These are phyloP conservation scores for Cladopsammia gracilis DNA, from an alignment of 64 coral and sea anemone genomes.

Conservation along the genomic window DNA sequence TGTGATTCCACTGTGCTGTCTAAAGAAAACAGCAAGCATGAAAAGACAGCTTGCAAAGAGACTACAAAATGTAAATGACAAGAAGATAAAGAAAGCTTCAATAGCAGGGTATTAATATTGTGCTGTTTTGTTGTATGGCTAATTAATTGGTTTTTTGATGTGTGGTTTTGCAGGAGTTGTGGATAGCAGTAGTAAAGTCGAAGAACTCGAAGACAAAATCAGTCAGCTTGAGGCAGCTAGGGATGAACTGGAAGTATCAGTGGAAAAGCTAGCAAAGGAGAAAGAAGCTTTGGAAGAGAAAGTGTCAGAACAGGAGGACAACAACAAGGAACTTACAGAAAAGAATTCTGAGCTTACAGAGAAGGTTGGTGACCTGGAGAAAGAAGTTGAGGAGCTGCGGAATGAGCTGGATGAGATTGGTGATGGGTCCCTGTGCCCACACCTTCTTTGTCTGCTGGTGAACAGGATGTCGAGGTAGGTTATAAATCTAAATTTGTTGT, in stretches of 20 bases:
- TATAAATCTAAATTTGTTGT: slow-evolving; percentile 19
- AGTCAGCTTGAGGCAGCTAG: slow-evolving; percentile 75
- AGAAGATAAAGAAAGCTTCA: no score
- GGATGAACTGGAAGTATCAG: slow-evolving; percentile 81
- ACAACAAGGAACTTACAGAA: slow-evolving; percentile 62
- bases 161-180: slow-evolving; percentile 31
- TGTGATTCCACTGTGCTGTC: not conserved
- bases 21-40: not conserved
- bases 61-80: no score
- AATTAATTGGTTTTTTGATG: no score
- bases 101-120: no score
- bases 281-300: slow-evolving; percentile 74
- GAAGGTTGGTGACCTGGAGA: slow-evolving; percentile 74
- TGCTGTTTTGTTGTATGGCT: no score
- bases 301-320: slow-evolving; percentile 67
- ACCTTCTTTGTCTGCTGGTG: slow-evolving; percentile 4
- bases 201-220: slow-evolving; percentile 95
- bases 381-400: slow-evolving; percentile 79
- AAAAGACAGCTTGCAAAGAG: no score
- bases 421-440: slow-evolving; percentile 49
- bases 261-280: slow-evolving; percentile 83
- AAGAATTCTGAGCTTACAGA: slow-evolving; percentile 75
- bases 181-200: slow-evolving; percentile 74
- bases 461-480: slow-evolving; percentile 59
- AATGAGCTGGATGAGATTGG: slow-evolving; percentile 87